Conservation (phyloP, 2,797 vertebrate species). For the Lithobates sylvaticus region DNA sequence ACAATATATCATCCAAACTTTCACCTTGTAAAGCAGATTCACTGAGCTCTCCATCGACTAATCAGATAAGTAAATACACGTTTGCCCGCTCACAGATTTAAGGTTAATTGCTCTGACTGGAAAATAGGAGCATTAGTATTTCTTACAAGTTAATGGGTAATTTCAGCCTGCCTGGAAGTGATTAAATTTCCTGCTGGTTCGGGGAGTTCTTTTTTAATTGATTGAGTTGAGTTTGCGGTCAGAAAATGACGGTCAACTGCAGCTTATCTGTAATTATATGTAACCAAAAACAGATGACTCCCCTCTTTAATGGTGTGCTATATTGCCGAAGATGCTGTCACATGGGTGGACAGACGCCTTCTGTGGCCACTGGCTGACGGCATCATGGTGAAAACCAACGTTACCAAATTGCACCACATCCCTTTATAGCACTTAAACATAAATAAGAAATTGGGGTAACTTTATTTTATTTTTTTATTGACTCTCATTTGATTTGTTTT, state of each 20-base stretch:
- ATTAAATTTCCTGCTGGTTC: slow-evolving; percentile 75
- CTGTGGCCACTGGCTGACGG: slow-evolving; percentile 61
- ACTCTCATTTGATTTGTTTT: slow-evolving; percentile 1
- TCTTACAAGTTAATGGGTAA: slow-evolving; percentile 70
- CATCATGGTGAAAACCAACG: slow-evolving; percentile 52
- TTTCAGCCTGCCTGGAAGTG: slow-evolving; percentile 76
- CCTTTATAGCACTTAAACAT: background rate
- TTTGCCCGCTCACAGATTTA: slow-evolving; percentile 39
- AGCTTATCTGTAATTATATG: slow-evolving; percentile 83
- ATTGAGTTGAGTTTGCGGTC: slow-evolving; percentile 82
- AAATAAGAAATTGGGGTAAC: background rate
- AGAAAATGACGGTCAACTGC: slow-evolving; percentile 79
- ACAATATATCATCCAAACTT: background rate
- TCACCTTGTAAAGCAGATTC: background rate
- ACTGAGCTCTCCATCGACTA: background rate
- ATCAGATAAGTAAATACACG: slow-evolving; percentile 38
- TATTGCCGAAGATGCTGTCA: slow-evolving; percentile 65
- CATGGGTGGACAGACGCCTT: slow-evolving; percentile 62
- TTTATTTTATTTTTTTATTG: background rate
- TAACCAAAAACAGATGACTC: slow-evolving; percentile 79
- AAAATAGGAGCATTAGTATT: slow-evolving; percentile 67
- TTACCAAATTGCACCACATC: background rate
- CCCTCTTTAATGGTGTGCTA: slow-evolving; percentile 69
- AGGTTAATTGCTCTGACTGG: slow-evolving; percentile 60
- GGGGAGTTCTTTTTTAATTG: slow-evolving; percentile 76